A percentile compares a stretch with the other conserved stretches of the same genome.
Evolutionary conservation across 2,888 invertebrate species (phyloP).

Genomic region (Pollenia griseotomentosa): DNA sequence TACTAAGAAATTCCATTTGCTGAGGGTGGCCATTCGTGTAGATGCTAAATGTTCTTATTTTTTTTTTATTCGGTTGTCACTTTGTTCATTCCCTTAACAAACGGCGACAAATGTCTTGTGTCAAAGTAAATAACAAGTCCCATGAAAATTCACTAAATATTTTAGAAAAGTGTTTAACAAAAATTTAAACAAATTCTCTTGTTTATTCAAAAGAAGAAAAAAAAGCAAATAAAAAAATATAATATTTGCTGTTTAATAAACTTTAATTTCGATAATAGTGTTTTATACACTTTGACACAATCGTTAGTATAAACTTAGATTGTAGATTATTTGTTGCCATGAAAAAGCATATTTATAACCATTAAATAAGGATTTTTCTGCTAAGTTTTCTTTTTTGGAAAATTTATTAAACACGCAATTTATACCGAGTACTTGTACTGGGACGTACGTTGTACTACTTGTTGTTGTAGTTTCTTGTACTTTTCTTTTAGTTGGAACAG

Average conservation of each 20-base stretch:
- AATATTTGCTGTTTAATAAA: slow-evolving; percentile 7
- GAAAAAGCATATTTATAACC: slow-evolving; percentile 39
- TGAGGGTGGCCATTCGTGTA: slow-evolving; percentile 36
- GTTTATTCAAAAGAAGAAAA: slow-evolving; percentile 22
- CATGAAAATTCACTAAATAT: slow-evolving; percentile 52
- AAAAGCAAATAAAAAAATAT: background rate
- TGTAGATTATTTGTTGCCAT: slow-evolving; percentile 17
- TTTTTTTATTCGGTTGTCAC: slow-evolving; percentile 33
- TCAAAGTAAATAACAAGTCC: slow-evolving; percentile 61
- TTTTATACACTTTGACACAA: slow-evolving; percentile 58
- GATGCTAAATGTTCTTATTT: slow-evolving; percentile 48
- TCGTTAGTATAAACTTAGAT: slow-evolving; percentile 18
- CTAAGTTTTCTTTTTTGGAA: slow-evolving; percentile 32
- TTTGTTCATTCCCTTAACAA: slow-evolving; percentile 26
- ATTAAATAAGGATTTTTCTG: slow-evolving; percentile 53
- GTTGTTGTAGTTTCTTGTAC: slow-evolving; percentile 18
- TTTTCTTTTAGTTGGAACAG: slow-evolving; percentile 9
- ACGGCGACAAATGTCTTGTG: slow-evolving; percentile 65
- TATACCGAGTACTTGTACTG: slow-evolving; percentile 19
- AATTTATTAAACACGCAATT: slow-evolving; percentile 66
- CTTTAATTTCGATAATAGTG: slow-evolving; percentile 17
- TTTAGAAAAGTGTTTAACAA: background rate
- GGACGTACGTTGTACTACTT: slow-evolving; percentile 1
- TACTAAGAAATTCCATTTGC: slow-evolving; percentile 29
- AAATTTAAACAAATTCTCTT: slow-evolving; percentile 40